These are phyloP conservation scores for Dryobates pubescens DNA, from an alignment of 2,797 vertebrate species.

Conservation along the genomic window DNA sequence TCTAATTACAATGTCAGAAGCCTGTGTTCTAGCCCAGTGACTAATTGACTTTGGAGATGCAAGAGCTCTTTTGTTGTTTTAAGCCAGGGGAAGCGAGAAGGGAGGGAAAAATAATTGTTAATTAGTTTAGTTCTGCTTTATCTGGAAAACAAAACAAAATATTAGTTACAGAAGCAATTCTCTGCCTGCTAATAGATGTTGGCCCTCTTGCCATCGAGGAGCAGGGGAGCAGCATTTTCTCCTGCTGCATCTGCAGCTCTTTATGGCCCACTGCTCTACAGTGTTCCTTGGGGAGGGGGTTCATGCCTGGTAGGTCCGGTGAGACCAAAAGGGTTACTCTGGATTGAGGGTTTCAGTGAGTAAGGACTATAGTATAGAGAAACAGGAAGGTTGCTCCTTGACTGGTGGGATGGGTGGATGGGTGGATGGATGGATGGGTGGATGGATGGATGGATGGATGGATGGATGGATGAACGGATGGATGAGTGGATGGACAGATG, in stretches of 20 bases:
- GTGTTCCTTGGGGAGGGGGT: background rate
- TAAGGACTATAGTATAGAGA: background rate
- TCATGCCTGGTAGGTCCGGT: background rate
- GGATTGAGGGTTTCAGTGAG: background rate
- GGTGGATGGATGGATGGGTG: too few species aligned
- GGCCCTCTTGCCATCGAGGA: background rate
- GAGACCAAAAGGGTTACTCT: background rate
- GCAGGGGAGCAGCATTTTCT: background rate
- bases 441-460: too few species aligned
- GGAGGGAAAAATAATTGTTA: constrained; percentile 18
- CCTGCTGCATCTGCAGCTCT: background rate
- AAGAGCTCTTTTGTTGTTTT: constrained; percentile 29
- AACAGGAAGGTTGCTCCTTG: background rate
- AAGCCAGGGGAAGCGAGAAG: background rate
- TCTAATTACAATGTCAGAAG: constrained; percentile 56
- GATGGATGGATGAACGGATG: too few species aligned
- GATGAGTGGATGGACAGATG: too few species aligned
- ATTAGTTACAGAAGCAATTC: constrained; percentile 20
- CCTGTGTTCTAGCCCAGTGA: constrained; percentile 12
- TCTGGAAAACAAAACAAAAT: constrained; percentile 24
- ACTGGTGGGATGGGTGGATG: background rate
- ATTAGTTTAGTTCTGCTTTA: constrained; percentile 62
- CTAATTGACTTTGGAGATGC: constrained; percentile 21
- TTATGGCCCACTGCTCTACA: fast-evolving
- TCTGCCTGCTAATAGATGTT: background rate